phyloP scores from a whole-genome alignment of 2,113 vertebrate genomes.

The Procavia capensis region DNA sequence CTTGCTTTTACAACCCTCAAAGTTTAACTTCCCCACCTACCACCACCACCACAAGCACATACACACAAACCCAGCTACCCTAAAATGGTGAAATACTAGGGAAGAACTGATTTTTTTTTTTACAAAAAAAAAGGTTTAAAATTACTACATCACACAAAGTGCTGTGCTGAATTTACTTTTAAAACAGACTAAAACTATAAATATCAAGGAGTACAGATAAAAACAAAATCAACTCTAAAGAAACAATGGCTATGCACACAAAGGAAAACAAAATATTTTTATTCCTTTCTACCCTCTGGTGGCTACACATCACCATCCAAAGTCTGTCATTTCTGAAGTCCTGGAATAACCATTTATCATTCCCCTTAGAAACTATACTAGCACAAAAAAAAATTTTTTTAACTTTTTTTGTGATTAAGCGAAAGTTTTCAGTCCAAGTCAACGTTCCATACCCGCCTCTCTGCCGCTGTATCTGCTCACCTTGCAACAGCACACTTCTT shows the following conservation, averaged over 20 bases:
- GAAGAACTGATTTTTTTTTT: not conserved
- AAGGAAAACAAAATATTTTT: constrained; percentile 53
- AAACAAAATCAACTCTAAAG: constrained; percentile 40
- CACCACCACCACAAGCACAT: constrained; percentile 27
- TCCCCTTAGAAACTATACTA: constrained; percentile 14
- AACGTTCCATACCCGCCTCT: too few relatives aligned
- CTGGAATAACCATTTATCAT: not conserved
- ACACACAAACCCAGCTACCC: constrained; percentile 35
- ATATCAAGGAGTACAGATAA: not conserved
- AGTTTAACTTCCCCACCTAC: constrained; percentile 3
- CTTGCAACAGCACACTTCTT: too few relatives aligned
- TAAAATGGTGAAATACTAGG: constrained; percentile 34
- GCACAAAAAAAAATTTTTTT: too few relatives aligned
- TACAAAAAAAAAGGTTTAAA: constrained; percentile 42
- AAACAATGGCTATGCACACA: not conserved
- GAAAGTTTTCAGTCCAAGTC: too few relatives aligned
- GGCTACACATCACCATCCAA: not conserved
- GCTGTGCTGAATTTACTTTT: not conserved
- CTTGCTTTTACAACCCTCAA: constrained; percentile 40
- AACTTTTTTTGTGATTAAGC: too few relatives aligned
- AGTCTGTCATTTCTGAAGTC: constrained; percentile 46
- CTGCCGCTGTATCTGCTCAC: too few relatives aligned
- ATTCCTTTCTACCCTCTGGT: constrained; percentile 63
- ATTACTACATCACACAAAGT: not conserved
- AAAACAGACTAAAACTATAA: constrained; percentile 53